Percentiles rank a stretch among this genome's conserved stretches.
Conservation (phyloP, 1,140 invertebrate species). For the Drosophila paulistorum region DNA sequence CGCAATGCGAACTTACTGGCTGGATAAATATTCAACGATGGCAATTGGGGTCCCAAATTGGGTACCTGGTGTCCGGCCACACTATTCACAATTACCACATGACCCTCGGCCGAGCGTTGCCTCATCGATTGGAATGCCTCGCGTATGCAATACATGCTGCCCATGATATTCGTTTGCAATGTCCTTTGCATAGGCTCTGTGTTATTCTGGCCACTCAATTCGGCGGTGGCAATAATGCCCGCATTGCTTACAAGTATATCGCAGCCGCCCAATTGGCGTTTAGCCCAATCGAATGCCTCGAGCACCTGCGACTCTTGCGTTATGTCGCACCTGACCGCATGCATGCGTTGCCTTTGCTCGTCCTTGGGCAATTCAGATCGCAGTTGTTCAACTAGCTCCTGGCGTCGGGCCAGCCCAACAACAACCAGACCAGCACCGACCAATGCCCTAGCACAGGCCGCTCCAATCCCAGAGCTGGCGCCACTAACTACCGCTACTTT, state of each 20-base stretch:
- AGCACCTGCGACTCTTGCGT: slow-evolving; percentile 87
- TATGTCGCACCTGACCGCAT: slow-evolving; percentile 86
- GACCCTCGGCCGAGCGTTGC: slow-evolving; percentile 86
- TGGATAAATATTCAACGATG: slow-evolving; percentile 84
- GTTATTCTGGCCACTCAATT: slow-evolving; percentile 83
- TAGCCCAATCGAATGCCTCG: slow-evolving; percentile 86
- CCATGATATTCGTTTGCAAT: slow-evolving; percentile 89
- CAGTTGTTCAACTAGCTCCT: slow-evolving; percentile 85
- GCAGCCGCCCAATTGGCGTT: slow-evolving; percentile 86
- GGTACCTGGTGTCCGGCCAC: slow-evolving; percentile 78
- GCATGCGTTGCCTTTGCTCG: slow-evolving; percentile 78
- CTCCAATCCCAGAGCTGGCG: slow-evolving; percentile 86
- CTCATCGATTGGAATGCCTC: slow-evolving; percentile 88
- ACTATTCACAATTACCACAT: slow-evolving; percentile 84
- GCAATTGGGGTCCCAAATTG: slow-evolving; percentile 69
- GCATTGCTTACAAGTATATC: slow-evolving; percentile 91
- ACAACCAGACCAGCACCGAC: slow-evolving; percentile 86
- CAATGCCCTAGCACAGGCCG: slow-evolving; percentile 82
- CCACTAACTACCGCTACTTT: slow-evolving; percentile 79
- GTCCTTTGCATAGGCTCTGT: slow-evolving; percentile 74
- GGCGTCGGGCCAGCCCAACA: slow-evolving; percentile 87
- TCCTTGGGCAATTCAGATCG: slow-evolving; percentile 38
- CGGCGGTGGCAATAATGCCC: slow-evolving; percentile 84
- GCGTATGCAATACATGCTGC: slow-evolving; percentile 86
- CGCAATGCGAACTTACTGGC: slow-evolving; percentile 86